These are phyloP conservation scores for Halotydeus destructor DNA, from an alignment of 1,140 invertebrate genomes.

Conservation along the genomic window DNA sequence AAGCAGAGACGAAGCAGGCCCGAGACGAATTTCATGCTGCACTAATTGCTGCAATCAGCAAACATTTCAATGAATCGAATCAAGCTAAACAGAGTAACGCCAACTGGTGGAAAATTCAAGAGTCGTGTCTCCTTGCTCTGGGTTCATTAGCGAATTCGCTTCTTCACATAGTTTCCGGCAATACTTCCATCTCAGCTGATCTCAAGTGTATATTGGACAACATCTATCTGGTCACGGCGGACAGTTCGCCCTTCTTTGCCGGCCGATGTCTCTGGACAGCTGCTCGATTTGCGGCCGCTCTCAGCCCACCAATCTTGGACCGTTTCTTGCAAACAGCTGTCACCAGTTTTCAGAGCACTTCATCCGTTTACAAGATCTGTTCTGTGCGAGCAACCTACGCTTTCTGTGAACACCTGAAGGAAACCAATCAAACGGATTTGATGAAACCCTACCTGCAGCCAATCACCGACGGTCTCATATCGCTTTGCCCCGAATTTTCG, in stretches of 20 bases:
- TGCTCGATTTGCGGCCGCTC: slow-evolving; percentile 38
- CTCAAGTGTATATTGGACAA: slow-evolving; percentile 9
- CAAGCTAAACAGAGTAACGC: slow-evolving; percentile 28
- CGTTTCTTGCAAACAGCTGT: slow-evolving; percentile 41
- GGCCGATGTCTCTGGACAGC: slow-evolving; percentile 47
- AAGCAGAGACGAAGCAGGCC: slow-evolving; percentile 6
- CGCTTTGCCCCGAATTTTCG: slow-evolving; percentile 30
- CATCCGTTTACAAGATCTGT: slow-evolving; percentile 28
- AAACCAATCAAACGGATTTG: slow-evolving; percentile 22
- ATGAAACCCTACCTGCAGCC: slow-evolving; percentile 29
- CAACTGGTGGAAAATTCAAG: slow-evolving; percentile 45
- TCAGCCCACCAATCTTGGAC: slow-evolving; percentile 29
- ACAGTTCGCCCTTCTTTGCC: slow-evolving; percentile 37
- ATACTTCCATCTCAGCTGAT: slow-evolving; percentile 4
- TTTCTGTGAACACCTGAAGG: slow-evolving; percentile 35
- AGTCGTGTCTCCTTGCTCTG: slow-evolving; percentile 45
- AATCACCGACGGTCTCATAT: slow-evolving; percentile 31
- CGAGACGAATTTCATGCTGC: slow-evolving; percentile 7
- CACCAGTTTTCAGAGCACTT: slow-evolving; percentile 34
- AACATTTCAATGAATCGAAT: slow-evolving; percentile 42
- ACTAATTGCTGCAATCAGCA: slow-evolving; percentile 25
- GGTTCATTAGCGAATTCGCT: slow-evolving; percentile 34
- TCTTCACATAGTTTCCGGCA: slow-evolving; percentile 23
- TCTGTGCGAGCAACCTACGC: slow-evolving; percentile 28
- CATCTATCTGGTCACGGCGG: background rate